Conservation (phyloP, 2,113 vertebrate species). For the Boulengeromyrus knoepffleri region DNA sequence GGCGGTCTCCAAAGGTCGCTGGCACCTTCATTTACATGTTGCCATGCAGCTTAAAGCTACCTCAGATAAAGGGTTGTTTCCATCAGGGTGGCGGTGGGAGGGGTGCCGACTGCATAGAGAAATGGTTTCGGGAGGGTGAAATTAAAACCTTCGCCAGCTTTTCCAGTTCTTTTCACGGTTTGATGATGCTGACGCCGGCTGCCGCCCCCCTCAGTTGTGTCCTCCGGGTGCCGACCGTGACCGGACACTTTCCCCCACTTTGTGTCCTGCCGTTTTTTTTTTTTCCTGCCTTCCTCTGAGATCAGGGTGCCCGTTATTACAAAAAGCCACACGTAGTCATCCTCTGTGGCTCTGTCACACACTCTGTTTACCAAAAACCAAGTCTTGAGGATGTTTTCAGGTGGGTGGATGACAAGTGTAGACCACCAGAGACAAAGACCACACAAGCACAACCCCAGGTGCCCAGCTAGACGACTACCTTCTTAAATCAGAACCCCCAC, state of each 20-base stretch:
- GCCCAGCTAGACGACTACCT: neutral
- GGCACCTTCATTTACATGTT: neutral
- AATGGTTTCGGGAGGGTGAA: neutral
- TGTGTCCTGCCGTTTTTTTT: neutral
- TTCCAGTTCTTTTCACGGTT: neutral
- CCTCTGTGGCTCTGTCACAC: neutral
- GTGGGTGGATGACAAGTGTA: neutral
- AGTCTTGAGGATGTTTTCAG: neutral
- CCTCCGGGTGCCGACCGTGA: neutral
- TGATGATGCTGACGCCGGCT: neutral
- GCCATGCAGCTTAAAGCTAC: neutral
- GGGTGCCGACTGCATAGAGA: neutral
- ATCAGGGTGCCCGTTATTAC: neutral
- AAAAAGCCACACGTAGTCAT: neutral
- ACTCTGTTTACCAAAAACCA: neutral
- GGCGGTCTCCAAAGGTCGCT: neutral
- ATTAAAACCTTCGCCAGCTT: neutral
- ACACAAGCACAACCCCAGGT: neutral
- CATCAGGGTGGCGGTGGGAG: neutral
- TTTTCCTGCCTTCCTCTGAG: neutral
- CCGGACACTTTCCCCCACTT: neutral
- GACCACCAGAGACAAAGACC: neutral
- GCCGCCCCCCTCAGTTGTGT: neutral
- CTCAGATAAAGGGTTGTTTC: too few species aligned
- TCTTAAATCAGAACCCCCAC: neutral